Evolutionary conservation across 2,888 invertebrate species (phyloP).

Genomic region (Chymomyza amoena): DNA sequence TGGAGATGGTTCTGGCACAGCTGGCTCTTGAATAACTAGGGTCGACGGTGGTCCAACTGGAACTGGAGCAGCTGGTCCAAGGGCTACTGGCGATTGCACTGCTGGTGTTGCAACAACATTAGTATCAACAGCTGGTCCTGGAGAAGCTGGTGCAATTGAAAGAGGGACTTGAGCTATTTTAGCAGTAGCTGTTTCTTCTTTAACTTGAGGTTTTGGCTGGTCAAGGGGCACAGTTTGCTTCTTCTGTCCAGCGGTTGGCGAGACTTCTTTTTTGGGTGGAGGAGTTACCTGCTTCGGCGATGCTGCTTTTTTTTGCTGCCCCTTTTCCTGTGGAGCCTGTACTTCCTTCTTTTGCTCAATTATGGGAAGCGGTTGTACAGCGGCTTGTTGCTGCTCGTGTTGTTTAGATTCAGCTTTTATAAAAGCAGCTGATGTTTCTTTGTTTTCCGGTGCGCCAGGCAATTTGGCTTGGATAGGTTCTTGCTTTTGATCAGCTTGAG

Average conservation of each 20-base stretch:
- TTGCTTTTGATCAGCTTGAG: slow-evolving; percentile 16
- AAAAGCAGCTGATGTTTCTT: background rate
- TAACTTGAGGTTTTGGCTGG: slow-evolving; percentile 6
- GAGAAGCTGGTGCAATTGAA: background rate
- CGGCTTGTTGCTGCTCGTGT: slow-evolving; percentile 30
- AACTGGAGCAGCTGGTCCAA: background rate
- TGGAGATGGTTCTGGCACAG: background rate
- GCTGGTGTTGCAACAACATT: background rate
- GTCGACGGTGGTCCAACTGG: background rate
- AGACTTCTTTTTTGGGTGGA: slow-evolving; percentile 13
- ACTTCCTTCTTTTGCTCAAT: background rate
- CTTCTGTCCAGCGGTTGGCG: slow-evolving; percentile 17
- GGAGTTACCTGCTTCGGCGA: slow-evolving; percentile 23
- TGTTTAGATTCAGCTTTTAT: slow-evolving; percentile 1
- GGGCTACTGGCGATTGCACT: background rate
- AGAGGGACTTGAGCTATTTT: background rate
- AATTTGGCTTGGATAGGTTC: background rate
- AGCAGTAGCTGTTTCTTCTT: slow-evolving; percentile 8
- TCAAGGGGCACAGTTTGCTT: background rate
- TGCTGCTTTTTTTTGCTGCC: slow-evolving; percentile 16
- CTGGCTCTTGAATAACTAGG: background rate
- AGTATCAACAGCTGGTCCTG: background rate
- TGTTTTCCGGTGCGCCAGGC: background rate
- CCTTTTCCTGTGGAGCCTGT: slow-evolving; percentile 12
- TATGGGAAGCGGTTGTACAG: background rate